These are phyloP conservation scores for Ceramica pisi DNA, from an alignment of 2,888 invertebrate genomes.

Conservation along the genomic window DNA sequence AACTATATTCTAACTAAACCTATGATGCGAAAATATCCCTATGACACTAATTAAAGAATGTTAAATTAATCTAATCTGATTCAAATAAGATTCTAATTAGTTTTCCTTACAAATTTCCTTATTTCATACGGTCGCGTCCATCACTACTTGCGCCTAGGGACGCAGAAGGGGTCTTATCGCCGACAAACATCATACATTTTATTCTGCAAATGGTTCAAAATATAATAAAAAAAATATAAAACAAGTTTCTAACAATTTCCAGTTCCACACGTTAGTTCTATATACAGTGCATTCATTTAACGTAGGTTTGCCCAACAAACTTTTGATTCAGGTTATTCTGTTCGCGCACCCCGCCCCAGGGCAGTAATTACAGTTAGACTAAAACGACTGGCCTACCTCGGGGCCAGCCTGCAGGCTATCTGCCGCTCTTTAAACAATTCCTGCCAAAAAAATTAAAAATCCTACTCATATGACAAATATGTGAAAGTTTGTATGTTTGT, in stretches of 20 bases:
- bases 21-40: no score
- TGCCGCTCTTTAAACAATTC: conserved; percentile 63
- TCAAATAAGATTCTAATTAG: no score
- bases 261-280: neutral
- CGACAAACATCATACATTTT: no score
- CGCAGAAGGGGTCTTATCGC: no score
- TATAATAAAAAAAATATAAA: neutral
- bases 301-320: conserved; percentile 49
- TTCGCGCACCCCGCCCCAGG: conserved; percentile 62
- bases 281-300: conserved; percentile 50
- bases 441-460: conserved; percentile 42
- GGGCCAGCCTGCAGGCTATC: conserved; percentile 62
- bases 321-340: conserved; percentile 63
- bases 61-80: no score
- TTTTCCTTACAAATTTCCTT: no score
- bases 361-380: conserved; percentile 72
- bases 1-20: no score
- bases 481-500: no score
- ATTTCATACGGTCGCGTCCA: no score
- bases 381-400: conserved; percentile 65
- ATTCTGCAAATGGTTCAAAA: neutral
- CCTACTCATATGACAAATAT: neutral
- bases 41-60: no score
- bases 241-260: neutral
- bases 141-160: no score